These are phyloP conservation scores for Netelia fuscicornis DNA, from an alignment of 2,888 invertebrate genomes.

Conservation along the genomic window DNA sequence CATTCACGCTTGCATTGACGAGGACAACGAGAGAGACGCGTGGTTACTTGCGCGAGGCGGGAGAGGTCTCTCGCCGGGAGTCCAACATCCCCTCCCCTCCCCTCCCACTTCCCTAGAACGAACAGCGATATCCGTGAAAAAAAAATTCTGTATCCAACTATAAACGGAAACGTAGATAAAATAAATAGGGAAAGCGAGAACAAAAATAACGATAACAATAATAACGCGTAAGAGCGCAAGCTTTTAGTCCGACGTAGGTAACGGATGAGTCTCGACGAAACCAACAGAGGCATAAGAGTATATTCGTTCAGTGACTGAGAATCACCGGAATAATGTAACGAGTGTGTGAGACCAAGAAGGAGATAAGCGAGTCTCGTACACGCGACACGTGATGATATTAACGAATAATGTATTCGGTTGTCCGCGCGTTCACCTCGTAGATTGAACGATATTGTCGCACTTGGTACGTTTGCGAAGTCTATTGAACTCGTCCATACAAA, in stretches of 20 bases:
- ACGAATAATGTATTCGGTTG: constrained; percentile 77
- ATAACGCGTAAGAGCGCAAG: neutral
- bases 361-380: constrained; percentile 15
- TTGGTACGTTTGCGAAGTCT: constrained; percentile 1
- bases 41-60: constrained; percentile 65
- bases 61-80: constrained; percentile 63
- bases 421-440: constrained; percentile 55
- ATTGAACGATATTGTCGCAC: constrained; percentile 45
- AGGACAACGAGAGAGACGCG: constrained; percentile 69
- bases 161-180: no score
- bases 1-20: constrained; percentile 70
- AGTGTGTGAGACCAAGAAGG: constrained; percentile 4
- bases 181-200: neutral
- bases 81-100: constrained; percentile 37
- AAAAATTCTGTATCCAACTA: neutral
- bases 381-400: constrained; percentile 71
- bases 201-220: neutral
- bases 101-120: constrained; percentile 2
- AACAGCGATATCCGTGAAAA: neutral
- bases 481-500: neutral
- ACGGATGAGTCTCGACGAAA: neutral
- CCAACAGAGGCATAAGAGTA: constrained; percentile 7
- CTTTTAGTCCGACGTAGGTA: neutral
- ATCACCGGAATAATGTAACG: constrained; percentile 1
- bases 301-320: neutral